Base-by-base conservation (phyloP, 2,888 invertebrate species). In the Himalopsyche anomala region DNA sequence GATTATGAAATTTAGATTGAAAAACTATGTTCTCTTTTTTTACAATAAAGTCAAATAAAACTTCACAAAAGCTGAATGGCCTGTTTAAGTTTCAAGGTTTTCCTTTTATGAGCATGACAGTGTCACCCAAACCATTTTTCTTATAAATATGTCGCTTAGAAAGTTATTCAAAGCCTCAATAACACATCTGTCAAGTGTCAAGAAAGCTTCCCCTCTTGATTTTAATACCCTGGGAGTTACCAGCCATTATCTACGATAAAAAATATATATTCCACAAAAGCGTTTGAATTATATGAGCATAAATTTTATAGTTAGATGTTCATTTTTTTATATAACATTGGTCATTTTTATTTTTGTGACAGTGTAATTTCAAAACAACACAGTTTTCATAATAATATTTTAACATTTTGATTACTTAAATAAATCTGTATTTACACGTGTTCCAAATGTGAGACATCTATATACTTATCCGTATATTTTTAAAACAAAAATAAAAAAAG, bases 141-240 rank as follows among this genome's bases (percentile, higher is more conserved):
- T 42, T 62, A 87, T 85, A 85, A 87, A 87, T 87, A 87, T 85
- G 87, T 85, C 85, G 82, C 85, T 79, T 82, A 85, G 85, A 87
- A 87, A 87, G 87, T 87, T 87, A 87, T 87, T 87, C 87, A 87
- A 87, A 87, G 87, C 85, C 51, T 85, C 87, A 85, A 87, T 87
- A 87, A 87, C 87, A 85, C 87, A 87, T 87, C 87, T 87, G 87
- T 87, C 87, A 87, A 85, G 85, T 87, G 87, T 87, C 87, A 87
- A 45, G 82, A 45, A 40, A 82, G 85, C 82, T 85, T 85, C 82
- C 79, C 81, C 19, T 62, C 19, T 19, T 62, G 62, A 19, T 62
- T 62, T 62, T 62, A 62, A 62, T 62, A 28, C 62, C 28, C 62
- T n/a, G 62, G 62, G 62, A 62, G 62, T 62, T 62, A 11, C 19